Evolutionary conservation across 2,113 vertebrate genomes (phyloP).

Genomic region (Equus przewalskii): DNA sequence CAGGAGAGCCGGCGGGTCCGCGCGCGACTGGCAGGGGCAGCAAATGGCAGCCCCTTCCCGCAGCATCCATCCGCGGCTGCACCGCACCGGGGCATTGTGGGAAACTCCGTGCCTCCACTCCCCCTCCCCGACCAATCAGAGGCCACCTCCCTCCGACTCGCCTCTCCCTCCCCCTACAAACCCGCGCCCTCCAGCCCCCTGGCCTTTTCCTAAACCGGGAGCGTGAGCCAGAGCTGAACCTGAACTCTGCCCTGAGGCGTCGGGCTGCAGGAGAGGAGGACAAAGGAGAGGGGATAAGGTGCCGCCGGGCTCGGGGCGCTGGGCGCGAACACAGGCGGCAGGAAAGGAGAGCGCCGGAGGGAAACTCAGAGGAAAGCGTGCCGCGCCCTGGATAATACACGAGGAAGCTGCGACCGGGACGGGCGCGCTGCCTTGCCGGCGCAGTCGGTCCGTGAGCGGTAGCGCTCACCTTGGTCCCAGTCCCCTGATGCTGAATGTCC

Average conservation of each 20-base stretch:
- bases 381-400: not conserved
- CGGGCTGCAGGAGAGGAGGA: not conserved
- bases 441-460: not conserved
- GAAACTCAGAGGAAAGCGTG: not conserved
- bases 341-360: not conserved
- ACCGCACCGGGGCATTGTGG: constrained; percentile 91
- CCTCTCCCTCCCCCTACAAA: not conserved
- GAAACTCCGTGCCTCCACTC: constrained; percentile 89
- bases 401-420: not conserved
- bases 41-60: constrained; percentile 90
- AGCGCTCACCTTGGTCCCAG: not conserved
- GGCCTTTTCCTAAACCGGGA: not conserved
- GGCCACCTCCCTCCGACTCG: constrained; percentile 46
- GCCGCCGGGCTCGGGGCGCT: not conserved
- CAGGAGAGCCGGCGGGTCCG: constrained; percentile 66
- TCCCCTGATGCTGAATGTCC: not conserved
- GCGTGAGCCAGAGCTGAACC: not conserved
- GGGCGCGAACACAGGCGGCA: not conserved
- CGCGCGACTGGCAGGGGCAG: constrained; percentile 84
- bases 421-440: too few relatives aligned
- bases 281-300: accelerated
- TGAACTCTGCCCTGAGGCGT: not conserved
- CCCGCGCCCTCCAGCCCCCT: constrained; percentile 56
- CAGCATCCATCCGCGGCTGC: constrained; percentile 91
- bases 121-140: constrained; percentile 83